Evolutionary conservation across 2,797 vertebrate genomes (phyloP), one percentile per base, ranked within the genome.

Genomic region (Intellagama lesueurii): DNA sequence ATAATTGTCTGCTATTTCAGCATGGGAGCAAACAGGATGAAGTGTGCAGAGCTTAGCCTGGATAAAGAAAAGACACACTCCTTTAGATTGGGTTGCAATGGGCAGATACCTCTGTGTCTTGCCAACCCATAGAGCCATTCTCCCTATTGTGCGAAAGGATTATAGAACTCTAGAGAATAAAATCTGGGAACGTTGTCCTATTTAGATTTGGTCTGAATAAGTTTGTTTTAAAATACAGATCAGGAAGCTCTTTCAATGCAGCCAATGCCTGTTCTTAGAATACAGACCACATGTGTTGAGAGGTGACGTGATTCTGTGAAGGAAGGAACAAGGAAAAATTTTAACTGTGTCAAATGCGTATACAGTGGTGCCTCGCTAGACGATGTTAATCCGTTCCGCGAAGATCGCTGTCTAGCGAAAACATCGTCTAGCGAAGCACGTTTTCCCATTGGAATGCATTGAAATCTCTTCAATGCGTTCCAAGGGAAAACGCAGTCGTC

Each of bases 271-370:
- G 56, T 24, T 64, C 40, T n/a, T 72, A 35, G 49, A 24, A 73
- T 24, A 30, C 68, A 60, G 72, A 56, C 44, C 40, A 3, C 30
- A 35, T 84, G 5, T 32, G 70, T 70, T 35, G 35, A 68, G 35
- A 40, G 35, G 40, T 70, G 76, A 73, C 7, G 14, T 85, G 7
- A 28, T 16, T 24, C n/a, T 0, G 28, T 49, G 16, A 83, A 4
- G 81, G 35, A 44, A 35, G 24, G n/a, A 11, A 56, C 2, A 14
- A 72, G 32, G 17, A 60, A 35, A 81, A 70, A 28, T 22, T 80
- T 52, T 52, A 79, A 40, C 9, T 60, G 30, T 66, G 17, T 73
- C 32, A 77, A 75, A 64, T 89, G 91, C 11, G 86, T 72, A 84
- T 3, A 87, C 92, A 89, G n/a, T n/a, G n/a, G n/a, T n/a, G n/a